A percentile compares a stretch with the other conserved stretches of the same genome.
These are phyloP conservation scores for Leptinotarsa tumamoca DNA, from an alignment of 2,888 invertebrate genomes.

Conservation along the genomic window DNA sequence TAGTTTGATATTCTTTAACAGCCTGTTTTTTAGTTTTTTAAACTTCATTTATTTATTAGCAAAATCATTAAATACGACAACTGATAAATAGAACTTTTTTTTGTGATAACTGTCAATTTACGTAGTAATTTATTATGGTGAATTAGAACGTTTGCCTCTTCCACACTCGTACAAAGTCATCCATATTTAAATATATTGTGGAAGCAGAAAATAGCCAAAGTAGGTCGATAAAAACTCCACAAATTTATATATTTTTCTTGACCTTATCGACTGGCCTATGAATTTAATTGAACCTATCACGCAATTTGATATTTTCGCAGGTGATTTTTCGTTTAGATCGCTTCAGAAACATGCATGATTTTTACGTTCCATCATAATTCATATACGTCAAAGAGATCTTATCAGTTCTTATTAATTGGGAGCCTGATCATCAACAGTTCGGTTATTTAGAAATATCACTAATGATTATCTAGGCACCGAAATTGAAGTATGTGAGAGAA, in stretches of 20 bases:
- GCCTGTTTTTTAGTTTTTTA: no score
- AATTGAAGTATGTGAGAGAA: conserved; percentile 15
- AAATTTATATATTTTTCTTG: no score
- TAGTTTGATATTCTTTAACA: no score
- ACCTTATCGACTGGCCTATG: conserved; percentile 2
- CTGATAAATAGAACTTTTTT: no score
- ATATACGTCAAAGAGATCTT: conserved; percentile 33
- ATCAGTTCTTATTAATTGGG: conserved; percentile 36
- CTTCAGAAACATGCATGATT: conserved; percentile 24
- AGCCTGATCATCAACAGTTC: conserved; percentile 20
- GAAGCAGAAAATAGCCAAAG: conserved; percentile 17
- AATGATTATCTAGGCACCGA: conserved; percentile 16
- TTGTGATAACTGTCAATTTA: no score
- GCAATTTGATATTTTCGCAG: conserved; percentile 24
- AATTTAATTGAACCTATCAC: conserved; percentile 9
- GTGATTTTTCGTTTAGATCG: conserved; percentile 9
- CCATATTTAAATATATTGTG: neutral
- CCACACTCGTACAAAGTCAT: no score
- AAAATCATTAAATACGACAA: no score
- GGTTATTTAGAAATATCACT: conserved; percentile 23
- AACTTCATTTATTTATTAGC: no score
- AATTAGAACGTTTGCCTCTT: no score
- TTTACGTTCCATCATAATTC: conserved; percentile 34
- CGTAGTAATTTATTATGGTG: no score
- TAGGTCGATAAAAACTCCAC: neutral